Conservation (phyloP, 2,797 vertebrate genomes). For the Scyliorhinus canicula region DNA sequence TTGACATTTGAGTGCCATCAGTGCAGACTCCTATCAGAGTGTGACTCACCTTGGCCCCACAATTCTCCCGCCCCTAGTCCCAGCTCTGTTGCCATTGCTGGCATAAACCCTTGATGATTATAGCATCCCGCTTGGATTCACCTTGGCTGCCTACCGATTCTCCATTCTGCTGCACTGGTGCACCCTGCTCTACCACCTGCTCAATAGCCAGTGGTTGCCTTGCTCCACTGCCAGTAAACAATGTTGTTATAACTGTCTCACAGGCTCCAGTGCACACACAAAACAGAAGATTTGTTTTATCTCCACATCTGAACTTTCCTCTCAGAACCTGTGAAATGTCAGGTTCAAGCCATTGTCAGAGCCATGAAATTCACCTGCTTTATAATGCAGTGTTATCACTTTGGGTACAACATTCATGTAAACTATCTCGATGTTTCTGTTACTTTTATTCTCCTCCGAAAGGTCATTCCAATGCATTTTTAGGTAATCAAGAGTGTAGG, state of each 20-base stretch:
- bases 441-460: neutral
- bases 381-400: neutral
- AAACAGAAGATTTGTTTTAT: neutral
- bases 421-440: neutral
- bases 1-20: neutral
- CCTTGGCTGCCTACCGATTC: neutral
- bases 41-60: slow-evolving; percentile 14
- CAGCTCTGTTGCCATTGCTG: slow-evolving; percentile 17
- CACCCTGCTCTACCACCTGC: neutral
- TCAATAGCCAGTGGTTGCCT: neutral
- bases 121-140: neutral
- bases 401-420: neutral
- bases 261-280: neutral
- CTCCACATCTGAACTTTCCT: neutral
- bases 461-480: neutral
- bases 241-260: neutral
- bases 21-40: neutral
- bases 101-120: slow-evolving; percentile 39
- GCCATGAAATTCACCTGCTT: neutral
- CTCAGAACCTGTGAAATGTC: neutral
- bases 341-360: neutral
- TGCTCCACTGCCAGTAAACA: neutral
- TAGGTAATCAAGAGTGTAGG: neutral
- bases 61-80: neutral
- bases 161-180: neutral